A percentile compares a stretch with the other conserved stretches of the same genome.
These are phyloP conservation scores for Monomorium pharaonis DNA, from an alignment of 1,140 invertebrate species.

Conservation along the genomic window DNA sequence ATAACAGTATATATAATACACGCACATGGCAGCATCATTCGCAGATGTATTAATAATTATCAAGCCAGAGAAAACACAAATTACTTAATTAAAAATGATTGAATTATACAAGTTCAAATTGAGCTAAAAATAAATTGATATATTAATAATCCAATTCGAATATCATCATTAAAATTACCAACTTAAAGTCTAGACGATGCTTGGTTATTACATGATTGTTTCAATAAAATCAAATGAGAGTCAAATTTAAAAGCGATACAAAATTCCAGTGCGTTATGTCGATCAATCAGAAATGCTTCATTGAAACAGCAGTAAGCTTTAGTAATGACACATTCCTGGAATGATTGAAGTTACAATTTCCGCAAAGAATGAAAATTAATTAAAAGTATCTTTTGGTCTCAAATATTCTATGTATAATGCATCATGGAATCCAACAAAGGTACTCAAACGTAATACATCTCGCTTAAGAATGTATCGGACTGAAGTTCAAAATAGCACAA, in stretches of 20 bases:
- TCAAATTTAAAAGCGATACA: neutral
- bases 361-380: neutral
- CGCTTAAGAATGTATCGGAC: too few relatives aligned
- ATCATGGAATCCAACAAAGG: neutral
- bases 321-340: neutral
- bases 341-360: neutral
- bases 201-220: neutral
- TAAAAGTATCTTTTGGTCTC: neutral
- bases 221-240: neutral
- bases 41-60: neutral
- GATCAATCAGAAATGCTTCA: neutral
- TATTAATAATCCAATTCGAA: neutral
- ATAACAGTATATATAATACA: neutral
- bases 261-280: neutral
- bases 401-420: neutral
- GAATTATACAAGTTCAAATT: neutral
- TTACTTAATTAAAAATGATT: neutral
- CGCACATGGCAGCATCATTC: neutral
- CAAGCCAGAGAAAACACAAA: neutral
- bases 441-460: neutral
- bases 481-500: too few relatives aligned
- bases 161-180: neutral
- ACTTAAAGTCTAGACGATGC: neutral
- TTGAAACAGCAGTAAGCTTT: neutral
- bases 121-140: neutral